A percentile compares a stretch with the other conserved stretches of the same genome.
Conservation (phyloP, 2,888 invertebrate genomes). For the Spisula solida region DNA sequence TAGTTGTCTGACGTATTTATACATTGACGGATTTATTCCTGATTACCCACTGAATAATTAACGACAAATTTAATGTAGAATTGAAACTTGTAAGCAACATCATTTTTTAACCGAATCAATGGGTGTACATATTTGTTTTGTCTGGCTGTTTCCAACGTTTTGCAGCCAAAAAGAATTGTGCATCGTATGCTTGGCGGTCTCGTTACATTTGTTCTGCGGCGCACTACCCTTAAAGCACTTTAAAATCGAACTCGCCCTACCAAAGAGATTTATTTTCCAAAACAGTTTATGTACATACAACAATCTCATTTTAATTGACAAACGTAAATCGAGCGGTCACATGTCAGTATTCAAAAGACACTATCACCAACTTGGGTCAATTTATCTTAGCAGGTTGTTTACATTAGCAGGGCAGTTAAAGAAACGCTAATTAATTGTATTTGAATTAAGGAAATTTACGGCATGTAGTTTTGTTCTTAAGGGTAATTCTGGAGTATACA, state of each 20-base stretch:
- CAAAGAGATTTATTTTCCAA: background rate
- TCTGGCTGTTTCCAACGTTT: no score
- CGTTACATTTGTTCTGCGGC: background rate
- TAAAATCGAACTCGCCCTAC: constrained; percentile 21
- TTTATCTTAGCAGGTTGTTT: constrained; percentile 50
- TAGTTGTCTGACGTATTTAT: no score
- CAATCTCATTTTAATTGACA: constrained; percentile 46
- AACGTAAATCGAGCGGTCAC: constrained; percentile 44
- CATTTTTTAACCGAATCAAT: no score
- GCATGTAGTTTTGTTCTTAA: constrained; percentile 21
- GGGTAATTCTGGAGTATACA: background rate
- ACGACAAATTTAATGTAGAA: no score
- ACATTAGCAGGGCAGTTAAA: constrained; percentile 32
- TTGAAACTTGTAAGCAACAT: no score
- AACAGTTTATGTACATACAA: constrained; percentile 21
- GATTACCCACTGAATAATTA: no score
- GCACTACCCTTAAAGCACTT: background rate
- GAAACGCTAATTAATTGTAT: constrained; percentile 44
- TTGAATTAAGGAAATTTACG: constrained; percentile 39
- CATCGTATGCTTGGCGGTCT: no score
- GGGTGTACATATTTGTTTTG: no score
- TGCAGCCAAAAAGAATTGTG: no score
- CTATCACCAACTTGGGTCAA: constrained; percentile 34
- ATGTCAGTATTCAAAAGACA: constrained; percentile 38
- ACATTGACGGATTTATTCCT: no score